phyloP scores from a whole-genome alignment of 2,113 vertebrate genomes.

The Ceyx melanurus region DNA sequence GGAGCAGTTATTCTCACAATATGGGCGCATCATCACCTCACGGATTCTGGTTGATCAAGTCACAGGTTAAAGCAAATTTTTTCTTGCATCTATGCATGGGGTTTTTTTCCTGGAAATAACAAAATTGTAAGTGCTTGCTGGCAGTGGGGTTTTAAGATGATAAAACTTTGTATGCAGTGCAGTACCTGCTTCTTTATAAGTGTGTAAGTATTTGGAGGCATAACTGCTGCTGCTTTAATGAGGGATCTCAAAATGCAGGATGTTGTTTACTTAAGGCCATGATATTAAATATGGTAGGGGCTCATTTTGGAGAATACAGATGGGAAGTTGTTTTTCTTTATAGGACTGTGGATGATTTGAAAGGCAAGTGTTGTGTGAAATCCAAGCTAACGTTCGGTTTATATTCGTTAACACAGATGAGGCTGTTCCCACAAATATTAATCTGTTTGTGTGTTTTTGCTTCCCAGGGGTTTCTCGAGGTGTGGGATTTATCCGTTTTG shows the following conservation, averaged over 20 bases:
- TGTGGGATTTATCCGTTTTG: conserved; percentile 99
- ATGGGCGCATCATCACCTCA: conserved; percentile 99
- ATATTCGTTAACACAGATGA: background rate
- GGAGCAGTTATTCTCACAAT: conserved; percentile 99
- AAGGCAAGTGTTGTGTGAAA: background rate
- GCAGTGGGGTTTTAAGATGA: background rate
- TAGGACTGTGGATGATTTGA: background rate
- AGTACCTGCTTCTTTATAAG: background rate
- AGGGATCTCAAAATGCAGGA: background rate
- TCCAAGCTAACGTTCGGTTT: background rate
- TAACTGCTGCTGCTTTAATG: background rate
- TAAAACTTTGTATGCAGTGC: background rate
- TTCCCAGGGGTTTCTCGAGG: conserved; percentile 95
- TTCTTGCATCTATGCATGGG: background rate
- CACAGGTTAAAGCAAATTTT: conserved; percentile 86
- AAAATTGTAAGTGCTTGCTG: background rate
- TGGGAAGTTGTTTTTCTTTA: background rate
- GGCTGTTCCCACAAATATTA: background rate
- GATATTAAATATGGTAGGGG: background rate
- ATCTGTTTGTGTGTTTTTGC: background rate
- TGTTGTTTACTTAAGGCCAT: background rate
- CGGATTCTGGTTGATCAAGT: conserved; percentile 99
- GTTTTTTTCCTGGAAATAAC: background rate
- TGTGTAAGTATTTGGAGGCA: background rate
- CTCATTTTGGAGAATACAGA: background rate